Base-by-base conservation (phyloP, 2,888 invertebrate species). In the Hirtodrosophila confusa region DNA sequence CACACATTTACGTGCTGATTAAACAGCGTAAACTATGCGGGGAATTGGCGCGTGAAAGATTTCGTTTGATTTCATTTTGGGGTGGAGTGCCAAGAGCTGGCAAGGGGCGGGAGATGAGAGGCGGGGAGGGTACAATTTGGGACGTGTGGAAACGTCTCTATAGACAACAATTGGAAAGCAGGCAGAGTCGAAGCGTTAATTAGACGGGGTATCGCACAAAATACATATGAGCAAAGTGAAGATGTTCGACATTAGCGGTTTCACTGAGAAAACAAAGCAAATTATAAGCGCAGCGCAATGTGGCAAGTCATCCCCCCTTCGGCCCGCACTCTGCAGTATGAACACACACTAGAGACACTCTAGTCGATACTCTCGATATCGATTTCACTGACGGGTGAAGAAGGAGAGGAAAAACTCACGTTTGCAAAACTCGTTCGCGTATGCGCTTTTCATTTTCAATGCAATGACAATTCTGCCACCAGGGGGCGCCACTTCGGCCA, bases 21-120 rank as follows among this genome's bases (percentile, higher is more conserved):
- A 79, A 72, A 63, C 53, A 62, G 75, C 79, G 80, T 72, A 86
- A 85, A 68, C 63, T 84, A 82, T 88, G 80, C 73, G 64, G 69
- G 78, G 84, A 85, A 85, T 85, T 88, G 85, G 84, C 88, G 88
- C 84, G 86, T 85, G 86, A 88, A 85, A 83, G 78, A 80, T 83
- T 78, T 76, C 79, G 55, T 77, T 77, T 78, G 75, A 76, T 78
- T 76, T 76, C 64, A 56, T 64, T 72, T 75, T 45, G 40, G 41
- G 39, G 44, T 55, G 39, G 23, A 40, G 31, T 44, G 53, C 37
- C 47, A 57, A 40, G 35, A 45, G 31, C 11, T 10, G 33, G 3
- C n/a, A 31, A 7, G 0, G 9, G 12, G 31, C 33, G 35, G 23
- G 29, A 8, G 48, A 8, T 17, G 17, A 17, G 17, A 1, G 17